phyloP scores from a whole-genome alignment of 2,888 invertebrate species.

The Unio pictorum region DNA sequence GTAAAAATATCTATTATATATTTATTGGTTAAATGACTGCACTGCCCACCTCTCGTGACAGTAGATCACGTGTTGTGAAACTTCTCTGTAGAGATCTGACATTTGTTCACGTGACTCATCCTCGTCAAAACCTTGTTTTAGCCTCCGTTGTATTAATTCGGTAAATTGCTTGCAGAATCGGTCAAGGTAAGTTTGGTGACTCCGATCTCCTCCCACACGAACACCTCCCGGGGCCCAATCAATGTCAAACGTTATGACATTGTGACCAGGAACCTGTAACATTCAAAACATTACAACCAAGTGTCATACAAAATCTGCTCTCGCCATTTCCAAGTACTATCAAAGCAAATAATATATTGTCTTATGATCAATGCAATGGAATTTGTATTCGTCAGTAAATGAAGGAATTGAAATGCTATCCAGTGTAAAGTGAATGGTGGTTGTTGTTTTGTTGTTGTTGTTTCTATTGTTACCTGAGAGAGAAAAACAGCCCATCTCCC shows the following conservation, averaged over 20 bases:
- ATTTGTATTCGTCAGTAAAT: no score
- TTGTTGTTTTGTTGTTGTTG: background rate
- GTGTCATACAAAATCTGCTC: background rate
- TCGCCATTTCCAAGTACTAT: background rate
- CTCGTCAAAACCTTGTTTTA: conserved; percentile 31
- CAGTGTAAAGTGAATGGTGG: no score
- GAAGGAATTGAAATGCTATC: no score
- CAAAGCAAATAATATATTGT: no score
- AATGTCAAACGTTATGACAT: conserved; percentile 40
- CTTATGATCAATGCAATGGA: no score
- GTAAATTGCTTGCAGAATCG: conserved; percentile 52
- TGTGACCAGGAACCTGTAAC: conserved; percentile 37
- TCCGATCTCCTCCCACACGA: conserved; percentile 40
- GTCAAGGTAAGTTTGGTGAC: conserved; percentile 58
- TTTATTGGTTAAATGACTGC: background rate
- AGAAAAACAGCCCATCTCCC: no score
- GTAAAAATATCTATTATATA: no score
- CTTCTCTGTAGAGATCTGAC: conserved; percentile 51
- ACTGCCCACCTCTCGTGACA: conserved; percentile 57
- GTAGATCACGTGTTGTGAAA: conserved; percentile 58
- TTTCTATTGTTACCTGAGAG: background rate
- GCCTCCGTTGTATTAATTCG: conserved; percentile 39
- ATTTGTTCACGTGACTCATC: conserved; percentile 26
- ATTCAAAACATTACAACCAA: background rate
- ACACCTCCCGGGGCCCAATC: conserved; percentile 57